Base-by-base conservation (phyloP, 2,888 invertebrate genomes). In the Drosophila nigricruria region DNA sequence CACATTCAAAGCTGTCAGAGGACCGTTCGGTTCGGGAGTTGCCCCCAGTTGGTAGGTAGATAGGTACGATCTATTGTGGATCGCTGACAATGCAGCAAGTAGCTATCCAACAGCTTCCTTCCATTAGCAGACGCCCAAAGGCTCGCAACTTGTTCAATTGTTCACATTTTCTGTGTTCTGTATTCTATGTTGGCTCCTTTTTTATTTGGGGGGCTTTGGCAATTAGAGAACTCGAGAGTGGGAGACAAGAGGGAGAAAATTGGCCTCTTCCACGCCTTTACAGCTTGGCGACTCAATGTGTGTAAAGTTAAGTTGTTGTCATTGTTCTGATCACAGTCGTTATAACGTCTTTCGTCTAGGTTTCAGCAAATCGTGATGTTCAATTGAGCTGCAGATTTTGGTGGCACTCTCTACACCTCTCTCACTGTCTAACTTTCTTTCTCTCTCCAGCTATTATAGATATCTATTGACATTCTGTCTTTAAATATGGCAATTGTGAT, bases 41-140 rank as follows among this genome's bases (percentile, higher is more conserved):
- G 20, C 40, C 12, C 52, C 36, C 30, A 52, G 32, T 32, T 1
- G 50, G 32, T 2, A 5, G 30, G 30, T 10, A 38, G 52, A 20
- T 25, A 25, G n/a, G 5, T 36, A 18, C 53, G 53, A 53, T 53
- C 50, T 53, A 68, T 69, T 70, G 68, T 54, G 63, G 68, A 63
- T 52, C 56, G 56, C 69, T 77, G 71, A 64, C 75, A 75, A 66
- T 70, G 73, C 49, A 20, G 50, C 61, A 70, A 79, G 82, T 82
- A 85, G 82, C 88, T 38, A 59, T 52, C 62, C 53, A 70, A 78
- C 81, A 69, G 87, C 76, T 87, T 74, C 87, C 73, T 76, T 87
- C 68, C 78, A 82, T 82, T 83, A 82, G 80, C 73, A 70, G 77
- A 77, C 73, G 79, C 89, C 88, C 84, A 85, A 84, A 89, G 89